Conservation (phyloP, 1,140 invertebrate genomes). For the Drosophila fuyamai region DNA sequence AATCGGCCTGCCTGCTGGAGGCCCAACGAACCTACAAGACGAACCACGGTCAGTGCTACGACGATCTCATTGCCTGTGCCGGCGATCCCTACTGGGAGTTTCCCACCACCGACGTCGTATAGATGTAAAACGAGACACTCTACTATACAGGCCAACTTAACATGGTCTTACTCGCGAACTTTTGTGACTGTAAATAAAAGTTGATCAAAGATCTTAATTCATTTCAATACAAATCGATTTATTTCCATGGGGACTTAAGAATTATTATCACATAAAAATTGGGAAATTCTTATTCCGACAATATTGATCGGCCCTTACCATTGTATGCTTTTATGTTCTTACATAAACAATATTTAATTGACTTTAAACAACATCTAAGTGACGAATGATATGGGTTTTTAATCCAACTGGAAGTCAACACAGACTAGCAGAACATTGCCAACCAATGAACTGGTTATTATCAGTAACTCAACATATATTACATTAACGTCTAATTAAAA, state of each 20-base stretch:
- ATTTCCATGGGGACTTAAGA: too few species aligned
- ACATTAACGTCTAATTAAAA: conserved; percentile 18
- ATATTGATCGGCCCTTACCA: too few species aligned
- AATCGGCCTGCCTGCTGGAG: not conserved
- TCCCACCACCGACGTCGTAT: conserved; percentile 1
- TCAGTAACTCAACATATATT: not conserved
- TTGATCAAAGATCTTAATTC: not conserved
- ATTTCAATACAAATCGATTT: not conserved
- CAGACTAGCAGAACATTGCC: not conserved
- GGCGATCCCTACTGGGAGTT: conserved; percentile 11
- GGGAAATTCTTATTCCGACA: too few species aligned
- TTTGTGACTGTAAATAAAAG: not conserved
- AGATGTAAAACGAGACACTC: not conserved
- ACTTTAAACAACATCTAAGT: too few species aligned
- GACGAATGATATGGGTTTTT: too few species aligned
- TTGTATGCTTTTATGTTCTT: too few species aligned
- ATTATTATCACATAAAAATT: too few species aligned
- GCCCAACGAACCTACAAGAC: conserved; percentile 6
- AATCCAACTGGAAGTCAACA: too few species aligned
- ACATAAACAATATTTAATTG: too few species aligned
- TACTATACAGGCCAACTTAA: not conserved
- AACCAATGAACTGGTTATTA: not conserved
- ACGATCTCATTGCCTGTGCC: not conserved
- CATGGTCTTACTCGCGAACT: too few species aligned
- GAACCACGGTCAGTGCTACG: conserved; percentile 5